phyloP scores from a whole-genome alignment of 2,888 invertebrate genomes.

The Hyppa rectilinea region DNA sequence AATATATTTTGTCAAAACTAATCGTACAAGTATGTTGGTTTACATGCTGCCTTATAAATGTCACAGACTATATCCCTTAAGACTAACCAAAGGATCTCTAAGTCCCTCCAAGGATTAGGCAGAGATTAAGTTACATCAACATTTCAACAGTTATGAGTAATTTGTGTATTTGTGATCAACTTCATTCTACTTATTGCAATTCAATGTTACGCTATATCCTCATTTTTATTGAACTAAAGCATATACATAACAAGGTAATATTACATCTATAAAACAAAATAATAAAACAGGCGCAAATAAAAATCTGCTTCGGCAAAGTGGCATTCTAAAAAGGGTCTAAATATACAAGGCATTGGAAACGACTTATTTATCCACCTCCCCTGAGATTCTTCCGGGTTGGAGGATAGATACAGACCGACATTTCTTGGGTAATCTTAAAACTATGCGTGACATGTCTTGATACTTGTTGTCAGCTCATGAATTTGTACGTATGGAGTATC shows the following conservation, averaged over 20 bases:
- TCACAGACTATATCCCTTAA: too few relatives aligned
- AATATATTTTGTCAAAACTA: too few relatives aligned
- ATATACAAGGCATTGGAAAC: constrained; percentile 55
- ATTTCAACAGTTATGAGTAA: too few relatives aligned
- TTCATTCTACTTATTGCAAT: too few relatives aligned
- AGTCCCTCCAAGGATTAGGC: too few relatives aligned
- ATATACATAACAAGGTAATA: not conserved
- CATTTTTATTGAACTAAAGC: not conserved
- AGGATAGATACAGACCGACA: constrained; percentile 29
- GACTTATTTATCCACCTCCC: constrained; percentile 49
- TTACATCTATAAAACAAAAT: constrained; percentile 28
- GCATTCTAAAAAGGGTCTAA: constrained; percentile 52
- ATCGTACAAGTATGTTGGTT: too few relatives aligned
- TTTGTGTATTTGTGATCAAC: too few relatives aligned
- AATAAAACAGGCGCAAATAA: constrained; percentile 31
- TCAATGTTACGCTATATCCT: not conserved
- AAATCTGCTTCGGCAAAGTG: constrained; percentile 35
- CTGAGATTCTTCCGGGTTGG: constrained; percentile 5
- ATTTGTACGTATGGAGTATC: constrained; percentile 1
- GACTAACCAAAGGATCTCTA: too few relatives aligned
- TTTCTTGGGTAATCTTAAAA: constrained; percentile 40
- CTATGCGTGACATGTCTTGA: constrained; percentile 24
- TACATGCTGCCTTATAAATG: too few relatives aligned
- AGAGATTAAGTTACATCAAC: too few relatives aligned
- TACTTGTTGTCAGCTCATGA: constrained; percentile 2